Evolutionary conservation across 2,888 invertebrate genomes (phyloP).

Genomic region (Leptothorax acervorum): DNA sequence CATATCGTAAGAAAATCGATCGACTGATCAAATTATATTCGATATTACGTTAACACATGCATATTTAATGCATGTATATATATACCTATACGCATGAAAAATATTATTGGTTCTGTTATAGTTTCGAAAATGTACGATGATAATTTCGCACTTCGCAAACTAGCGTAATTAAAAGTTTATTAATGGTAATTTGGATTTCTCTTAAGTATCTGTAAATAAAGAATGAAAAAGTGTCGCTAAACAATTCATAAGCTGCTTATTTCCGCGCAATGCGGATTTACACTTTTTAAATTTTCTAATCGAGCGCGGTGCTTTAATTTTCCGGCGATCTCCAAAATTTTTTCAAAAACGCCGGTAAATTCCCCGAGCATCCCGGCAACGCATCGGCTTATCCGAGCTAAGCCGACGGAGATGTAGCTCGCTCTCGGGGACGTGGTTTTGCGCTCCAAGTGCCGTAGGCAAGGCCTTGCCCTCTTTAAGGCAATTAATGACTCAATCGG

Average conservation of each 20-base stretch:
- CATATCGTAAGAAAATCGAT: background rate
- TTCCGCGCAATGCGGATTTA: background rate
- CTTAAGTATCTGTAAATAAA: background rate
- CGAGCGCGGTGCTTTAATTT: background rate
- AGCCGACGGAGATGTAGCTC: slow-evolving; percentile 7
- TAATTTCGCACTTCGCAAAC: background rate
- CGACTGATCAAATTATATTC: background rate
- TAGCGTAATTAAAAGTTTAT: slow-evolving; percentile 14
- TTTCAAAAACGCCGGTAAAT: background rate
- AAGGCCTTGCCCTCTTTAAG: slow-evolving; percentile 82
- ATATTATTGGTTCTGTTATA: background rate
- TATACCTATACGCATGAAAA: background rate
- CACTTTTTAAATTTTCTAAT: background rate
- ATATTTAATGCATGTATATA: background rate
- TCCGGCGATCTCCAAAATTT: background rate
- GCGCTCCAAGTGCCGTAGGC: slow-evolving; percentile 74
- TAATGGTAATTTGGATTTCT: background rate
- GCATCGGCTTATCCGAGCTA: slow-evolving; percentile 17
- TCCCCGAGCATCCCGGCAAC: background rate
- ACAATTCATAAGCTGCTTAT: background rate
- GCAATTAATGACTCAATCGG: slow-evolving; percentile 84
- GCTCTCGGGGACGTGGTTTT: slow-evolving; percentile 67
- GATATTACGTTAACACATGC: background rate
- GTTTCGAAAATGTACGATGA: background rate
- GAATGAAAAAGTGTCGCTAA: background rate